These are phyloP conservation scores for Lasiurus borealis DNA, from an alignment of 2,113 vertebrate genomes.

Conservation along the genomic window DNA sequence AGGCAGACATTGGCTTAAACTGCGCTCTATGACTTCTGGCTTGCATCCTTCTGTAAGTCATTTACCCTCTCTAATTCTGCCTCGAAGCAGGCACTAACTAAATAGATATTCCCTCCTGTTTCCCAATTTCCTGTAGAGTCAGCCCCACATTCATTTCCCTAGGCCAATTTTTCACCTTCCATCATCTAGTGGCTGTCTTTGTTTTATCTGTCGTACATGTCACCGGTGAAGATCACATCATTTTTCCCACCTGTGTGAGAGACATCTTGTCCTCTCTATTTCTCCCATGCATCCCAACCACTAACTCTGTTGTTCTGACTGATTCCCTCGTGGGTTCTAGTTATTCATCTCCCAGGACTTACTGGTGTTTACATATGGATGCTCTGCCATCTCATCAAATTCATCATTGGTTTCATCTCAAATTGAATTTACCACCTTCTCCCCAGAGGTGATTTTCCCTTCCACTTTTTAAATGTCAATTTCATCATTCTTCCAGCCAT, in stretches of 20 bases:
- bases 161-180: not conserved
- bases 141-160: not conserved
- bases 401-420: not conserved
- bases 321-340: not conserved
- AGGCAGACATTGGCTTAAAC: not conserved
- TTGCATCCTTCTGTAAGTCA: not conserved
- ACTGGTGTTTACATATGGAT: not conserved
- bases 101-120: not conserved
- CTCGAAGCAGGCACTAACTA: rapidly evolving
- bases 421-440: not conserved
- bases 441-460: slow-evolving; percentile 3
- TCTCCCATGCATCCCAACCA: not conserved
- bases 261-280: not conserved
- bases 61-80: not conserved
- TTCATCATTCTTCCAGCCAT: not conserved
- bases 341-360: not conserved
- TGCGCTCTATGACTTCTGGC: not conserved
- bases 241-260: slow-evolving; percentile 14
- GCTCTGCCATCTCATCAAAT: not conserved
- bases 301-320: not conserved
- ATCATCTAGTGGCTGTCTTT: not conserved
- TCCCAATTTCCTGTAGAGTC: not conserved
- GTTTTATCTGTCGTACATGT: not conserved
- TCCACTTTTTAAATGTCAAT: not conserved
- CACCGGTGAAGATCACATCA: not conserved